Evolutionary conservation across 2,888 invertebrate species (phyloP), one percentile per base, ranked within the genome.

Genomic region (Steinernema carpocapsae): DNA sequence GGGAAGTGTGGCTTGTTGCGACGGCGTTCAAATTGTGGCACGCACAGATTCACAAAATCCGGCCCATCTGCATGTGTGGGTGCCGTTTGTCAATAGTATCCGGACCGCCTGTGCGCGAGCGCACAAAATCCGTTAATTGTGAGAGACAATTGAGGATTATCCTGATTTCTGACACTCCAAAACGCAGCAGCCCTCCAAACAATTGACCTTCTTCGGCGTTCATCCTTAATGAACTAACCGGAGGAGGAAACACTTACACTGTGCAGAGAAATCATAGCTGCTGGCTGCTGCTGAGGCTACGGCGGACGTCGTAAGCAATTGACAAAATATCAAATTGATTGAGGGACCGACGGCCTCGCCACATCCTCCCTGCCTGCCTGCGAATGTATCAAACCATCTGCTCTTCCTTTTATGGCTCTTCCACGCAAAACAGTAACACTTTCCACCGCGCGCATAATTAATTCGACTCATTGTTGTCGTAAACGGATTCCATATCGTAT

Each of bases 91-190:
- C 56, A 56, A 56, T 56, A 56, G 22, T 56, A 26, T 56, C 56
- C 56, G 17, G 43, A 43, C 10, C 43, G 56, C 56, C 12, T 6
- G n/a, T n/a, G n/a, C 1, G 56, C 56, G 24, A 10, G 56, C 56
- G 56, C 56, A 26, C 56, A 3, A 6, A 56, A 56, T 56, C 56
- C 56, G 56, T 56, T 56, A 56, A 56, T 56, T 56, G 56, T 56
- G 56, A 56, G 24, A 56, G 56, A 56, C 56, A 56, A 56, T 56
- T 56, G 56, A 56, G 56, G 56, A 56, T 56, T 56, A 56, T 56
- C 56, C 56, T 56, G 56, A 56, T 56, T 56, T 56, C 56, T 56
- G 56, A 56, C 56, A 56, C 56, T 56, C 56, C 26, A 56, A 22
- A 26, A 56, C 56, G 43, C 56, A 22, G 26, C n/a, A n/a, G n/a